Evolutionary conservation across 2,888 invertebrate species (phyloP).

Genomic region (Apodemia zela): DNA sequence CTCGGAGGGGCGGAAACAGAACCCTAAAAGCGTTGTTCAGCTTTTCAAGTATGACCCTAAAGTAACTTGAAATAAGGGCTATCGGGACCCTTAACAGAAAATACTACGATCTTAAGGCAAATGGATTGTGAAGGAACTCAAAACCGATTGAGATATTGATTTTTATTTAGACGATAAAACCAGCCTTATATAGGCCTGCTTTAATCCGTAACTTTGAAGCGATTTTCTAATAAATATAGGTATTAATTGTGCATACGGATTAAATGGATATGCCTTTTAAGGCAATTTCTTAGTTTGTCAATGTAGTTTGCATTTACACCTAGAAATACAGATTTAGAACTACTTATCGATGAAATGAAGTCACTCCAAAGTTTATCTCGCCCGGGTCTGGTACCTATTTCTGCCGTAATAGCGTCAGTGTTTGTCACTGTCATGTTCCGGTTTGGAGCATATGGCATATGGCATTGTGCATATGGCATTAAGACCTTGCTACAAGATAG

Average conservation of each 20-base stretch:
- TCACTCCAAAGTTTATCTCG: too few species aligned
- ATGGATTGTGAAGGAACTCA: constrained; percentile 75
- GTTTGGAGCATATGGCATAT: too few species aligned
- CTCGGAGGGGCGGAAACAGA: constrained; percentile 73
- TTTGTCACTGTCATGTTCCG: too few species aligned
- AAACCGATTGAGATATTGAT: constrained; percentile 73
- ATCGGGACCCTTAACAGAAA: constrained; percentile 66
- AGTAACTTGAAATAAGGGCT: constrained; percentile 74
- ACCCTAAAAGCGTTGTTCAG: constrained; percentile 62
- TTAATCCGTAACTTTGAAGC: constrained; percentile 28
- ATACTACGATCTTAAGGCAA: constrained; percentile 70
- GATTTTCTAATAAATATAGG: constrained; percentile 10
- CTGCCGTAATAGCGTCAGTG: too few species aligned
- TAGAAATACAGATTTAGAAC: too few species aligned
- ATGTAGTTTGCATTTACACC: too few species aligned
- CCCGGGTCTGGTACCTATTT: too few species aligned
- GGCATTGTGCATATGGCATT: too few species aligned
- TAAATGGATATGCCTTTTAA: too few species aligned
- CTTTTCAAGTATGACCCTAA: constrained; percentile 75
- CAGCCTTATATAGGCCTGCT: constrained; percentile 26
- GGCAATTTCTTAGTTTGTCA: too few species aligned
- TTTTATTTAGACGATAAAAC: constrained; percentile 62
- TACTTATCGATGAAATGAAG: too few species aligned
- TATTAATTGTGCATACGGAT: background rate
- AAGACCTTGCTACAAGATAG: too few species aligned